These are phyloP conservation scores for Thysanoteuthis rhombus DNA, from an alignment of 2,888 invertebrate species.

Conservation along the genomic window DNA sequence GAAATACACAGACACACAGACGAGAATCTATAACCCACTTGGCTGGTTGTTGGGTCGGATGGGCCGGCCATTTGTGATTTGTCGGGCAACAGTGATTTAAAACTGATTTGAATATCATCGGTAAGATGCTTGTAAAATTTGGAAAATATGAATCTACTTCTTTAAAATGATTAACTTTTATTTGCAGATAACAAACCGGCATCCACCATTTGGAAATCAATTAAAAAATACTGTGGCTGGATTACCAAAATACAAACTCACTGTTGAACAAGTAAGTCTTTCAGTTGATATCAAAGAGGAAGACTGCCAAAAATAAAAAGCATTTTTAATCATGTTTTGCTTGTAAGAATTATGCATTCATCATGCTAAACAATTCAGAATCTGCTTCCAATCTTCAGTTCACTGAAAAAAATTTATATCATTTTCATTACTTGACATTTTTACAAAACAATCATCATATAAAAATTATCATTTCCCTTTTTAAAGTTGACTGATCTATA, in stretches of 20 bases:
- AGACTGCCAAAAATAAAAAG: neutral
- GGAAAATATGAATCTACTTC: neutral
- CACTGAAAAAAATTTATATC: too few species aligned
- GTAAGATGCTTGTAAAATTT: too few species aligned
- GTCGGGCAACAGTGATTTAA: too few species aligned
- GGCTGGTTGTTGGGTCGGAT: too few species aligned
- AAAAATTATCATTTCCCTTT: neutral
- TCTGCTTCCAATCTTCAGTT: too few species aligned
- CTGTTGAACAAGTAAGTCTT: slow-evolving; percentile 65
- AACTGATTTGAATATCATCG: too few species aligned
- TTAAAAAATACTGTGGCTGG: slow-evolving; percentile 74
- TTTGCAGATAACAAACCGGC: slow-evolving; percentile 77
- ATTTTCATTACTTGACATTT: too few species aligned
- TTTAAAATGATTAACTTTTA: slow-evolving; percentile 1
- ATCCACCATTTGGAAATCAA: slow-evolving; percentile 79
- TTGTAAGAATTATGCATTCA: neutral
- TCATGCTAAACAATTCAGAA: too few species aligned
- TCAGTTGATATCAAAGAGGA: neutral
- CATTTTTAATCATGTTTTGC: neutral
- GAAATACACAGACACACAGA: too few species aligned
- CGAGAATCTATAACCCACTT: too few species aligned
- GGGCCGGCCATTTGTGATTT: too few species aligned
- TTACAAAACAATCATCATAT: too few species aligned
- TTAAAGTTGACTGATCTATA: neutral
- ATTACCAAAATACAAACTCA: slow-evolving; percentile 75